phyloP scores from a whole-genome alignment of 2,888 invertebrate species.

The Agonopterix alstromeriana region DNA sequence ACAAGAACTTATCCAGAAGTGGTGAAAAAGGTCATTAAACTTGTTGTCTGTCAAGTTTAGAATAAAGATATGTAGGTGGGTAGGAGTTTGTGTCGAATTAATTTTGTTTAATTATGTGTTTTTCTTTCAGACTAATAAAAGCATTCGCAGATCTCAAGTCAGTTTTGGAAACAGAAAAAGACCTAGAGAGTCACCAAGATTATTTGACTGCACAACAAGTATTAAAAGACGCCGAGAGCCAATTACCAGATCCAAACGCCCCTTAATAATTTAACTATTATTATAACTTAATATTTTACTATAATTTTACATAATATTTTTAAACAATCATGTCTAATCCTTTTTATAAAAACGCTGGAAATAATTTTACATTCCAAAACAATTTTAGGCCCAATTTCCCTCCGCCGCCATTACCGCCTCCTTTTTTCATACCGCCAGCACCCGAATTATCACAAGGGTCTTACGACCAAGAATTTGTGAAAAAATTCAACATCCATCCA shows the following conservation, averaged over 20 bases:
- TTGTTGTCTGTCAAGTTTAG: too few species aligned
- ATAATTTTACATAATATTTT: conserved; percentile 27
- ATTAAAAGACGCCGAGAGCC: conserved; percentile 80
- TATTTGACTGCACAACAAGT: conserved; percentile 82
- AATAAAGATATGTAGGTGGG: too few species aligned
- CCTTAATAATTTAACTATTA: conserved; percentile 13
- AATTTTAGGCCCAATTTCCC: conserved; percentile 16
- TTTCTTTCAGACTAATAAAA: conserved; percentile 77
- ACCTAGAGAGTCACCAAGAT: conserved; percentile 84
- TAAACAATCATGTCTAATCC: conserved; percentile 61
- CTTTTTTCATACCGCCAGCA: conserved; percentile 24
- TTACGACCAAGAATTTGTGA: conserved; percentile 41
- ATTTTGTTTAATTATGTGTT: too few species aligned
- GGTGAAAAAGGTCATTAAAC: too few species aligned
- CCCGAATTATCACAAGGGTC: conserved; percentile 14
- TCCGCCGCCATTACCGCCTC: conserved; percentile 35
- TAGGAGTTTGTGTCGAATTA: too few species aligned
- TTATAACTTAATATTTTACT: conserved; percentile 12
- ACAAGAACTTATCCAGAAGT: too few species aligned
- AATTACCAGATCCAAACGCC: conserved; percentile 57
- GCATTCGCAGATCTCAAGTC: conserved; percentile 87
- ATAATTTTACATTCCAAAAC: conserved; percentile 59
- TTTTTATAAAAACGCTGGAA: conserved; percentile 47
- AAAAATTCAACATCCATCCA: conserved; percentile 27
- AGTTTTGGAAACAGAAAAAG: conserved; percentile 83